Evolutionary conservation across 2,888 invertebrate genomes (phyloP).

Genomic region (Tetragonula carbonaria): DNA sequence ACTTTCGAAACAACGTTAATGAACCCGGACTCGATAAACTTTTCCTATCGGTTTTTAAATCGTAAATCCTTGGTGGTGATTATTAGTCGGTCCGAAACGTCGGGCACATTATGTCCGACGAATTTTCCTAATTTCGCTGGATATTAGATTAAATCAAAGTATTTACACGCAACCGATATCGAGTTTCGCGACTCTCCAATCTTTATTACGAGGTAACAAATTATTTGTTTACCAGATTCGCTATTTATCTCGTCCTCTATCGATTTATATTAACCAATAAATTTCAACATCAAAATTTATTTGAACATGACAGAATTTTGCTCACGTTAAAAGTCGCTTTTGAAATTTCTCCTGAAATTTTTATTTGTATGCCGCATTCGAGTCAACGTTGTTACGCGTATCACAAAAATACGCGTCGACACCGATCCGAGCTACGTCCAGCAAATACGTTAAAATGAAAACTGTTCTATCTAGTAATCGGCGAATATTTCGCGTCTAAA

Average conservation of each 20-base stretch:
- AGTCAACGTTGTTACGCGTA: constrained; percentile 3
- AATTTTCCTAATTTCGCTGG: constrained; percentile 8
- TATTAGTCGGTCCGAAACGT: constrained; percentile 4
- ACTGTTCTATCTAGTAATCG: neutral
- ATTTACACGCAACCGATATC: neutral
- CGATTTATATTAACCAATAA: neutral
- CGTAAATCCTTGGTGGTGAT: constrained; percentile 6
- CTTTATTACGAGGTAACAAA: neutral
- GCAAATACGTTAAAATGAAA: neutral
- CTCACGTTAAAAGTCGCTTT: neutral
- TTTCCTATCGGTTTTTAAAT: constrained; percentile 21
- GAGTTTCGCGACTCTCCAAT: neutral
- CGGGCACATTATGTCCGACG: neutral
- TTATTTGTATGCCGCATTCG: neutral
- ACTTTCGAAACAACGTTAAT: constrained; percentile 26
- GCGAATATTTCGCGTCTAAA: neutral
- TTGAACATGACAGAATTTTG: neutral
- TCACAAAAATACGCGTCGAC: neutral
- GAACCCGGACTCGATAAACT: constrained; percentile 25
- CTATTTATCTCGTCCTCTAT: neutral
- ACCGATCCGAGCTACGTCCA: too few relatives aligned
- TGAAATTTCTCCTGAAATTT: neutral
- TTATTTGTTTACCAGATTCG: neutral
- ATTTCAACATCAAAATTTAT: neutral
- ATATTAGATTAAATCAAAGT: neutral